Conservation (phyloP, 2,113 vertebrate species). For the Cyprinus carpio region DNA sequence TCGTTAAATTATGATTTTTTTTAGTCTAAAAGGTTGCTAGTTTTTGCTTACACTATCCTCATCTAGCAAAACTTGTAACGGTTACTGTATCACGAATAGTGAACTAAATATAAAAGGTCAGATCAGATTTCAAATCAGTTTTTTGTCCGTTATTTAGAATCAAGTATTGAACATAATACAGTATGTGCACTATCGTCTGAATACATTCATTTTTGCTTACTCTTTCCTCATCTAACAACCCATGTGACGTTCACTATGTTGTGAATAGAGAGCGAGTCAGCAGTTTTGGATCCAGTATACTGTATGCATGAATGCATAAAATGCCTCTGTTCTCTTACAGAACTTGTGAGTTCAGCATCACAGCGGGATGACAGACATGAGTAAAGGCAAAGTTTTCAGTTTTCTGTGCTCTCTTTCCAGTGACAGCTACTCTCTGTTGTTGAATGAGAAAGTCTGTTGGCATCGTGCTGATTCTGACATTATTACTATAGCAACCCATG, state of each 20-base stretch:
- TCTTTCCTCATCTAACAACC: neutral
- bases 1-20: neutral
- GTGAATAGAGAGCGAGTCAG: slow-evolving; percentile 2
- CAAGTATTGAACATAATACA: neutral
- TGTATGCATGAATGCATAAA: slow-evolving; percentile 20
- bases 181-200: neutral
- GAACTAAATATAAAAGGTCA: neutral
- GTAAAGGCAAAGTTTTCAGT: slow-evolving; percentile 18
- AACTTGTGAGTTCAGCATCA: slow-evolving; percentile 31
- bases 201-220: neutral
- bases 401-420: slow-evolving; percentile 2
- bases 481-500: slow-evolving; percentile 14
- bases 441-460: neutral
- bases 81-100: neutral
- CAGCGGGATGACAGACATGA: slow-evolving; percentile 5
- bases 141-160: neutral
- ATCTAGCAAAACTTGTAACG: neutral
- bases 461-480: slow-evolving; percentile 27
- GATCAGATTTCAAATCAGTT: neutral
- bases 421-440: slow-evolving; percentile 25
- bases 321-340: slow-evolving; percentile 21
- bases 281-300: neutral
- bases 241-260: neutral
- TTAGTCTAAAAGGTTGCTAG: slow-evolving; percentile 3
- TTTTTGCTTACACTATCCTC: neutral